Base-by-base conservation (phyloP, 2,888 invertebrate species). In the Ormyrus thymus region DNA sequence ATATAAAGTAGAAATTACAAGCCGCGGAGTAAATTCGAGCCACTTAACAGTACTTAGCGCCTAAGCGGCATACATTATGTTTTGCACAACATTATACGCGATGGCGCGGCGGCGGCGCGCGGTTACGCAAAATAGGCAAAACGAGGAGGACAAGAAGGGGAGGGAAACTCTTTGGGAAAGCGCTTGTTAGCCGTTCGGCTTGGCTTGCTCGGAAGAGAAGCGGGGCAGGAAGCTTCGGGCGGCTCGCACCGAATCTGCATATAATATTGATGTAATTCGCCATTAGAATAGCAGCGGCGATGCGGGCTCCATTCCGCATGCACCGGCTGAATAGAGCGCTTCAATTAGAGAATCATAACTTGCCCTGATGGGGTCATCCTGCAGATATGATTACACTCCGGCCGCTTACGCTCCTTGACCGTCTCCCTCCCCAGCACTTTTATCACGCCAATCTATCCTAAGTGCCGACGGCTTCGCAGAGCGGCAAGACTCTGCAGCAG, bases 21-120 rank as follows among this genome's bases (percentile, higher is more conserved):
- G 86, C 77, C 84, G 86, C 84, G 83, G 86, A 87, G 88, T 87
- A 88, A 89, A 90, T 89, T 89, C 88, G 88, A 88, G 87, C 89
- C 89, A 90, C 89, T 90, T 89, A 89, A 86, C 87, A 85, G 86
- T 89, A 87, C 88, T 90, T 89, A 89, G 85, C 87, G 88, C 88
- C 87, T 86, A 78, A 72, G 84, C 86, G 85, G 89, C 89, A 89
- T 89, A 89, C 87, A 87, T 88, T 89, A 86, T 86, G 87, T 89
- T 89, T 89, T 86, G 88, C 88, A 87, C 86, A 88, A 89, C 87
- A 87, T 88, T 86, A 86, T 85, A 86, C 85, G 29, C 29, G n/a
- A n/a, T n/a, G n/a, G n/a, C n/a, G 29, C 29, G 29, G 29, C 29
- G 29, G 29, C 29, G 29, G 29, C 29, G 29, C 29, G 29, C 29